Evolutionary conservation across 2,113 vertebrate genomes (phyloP), one percentile per base, ranked within the genome.

Genomic region (Panthera uncia): DNA sequence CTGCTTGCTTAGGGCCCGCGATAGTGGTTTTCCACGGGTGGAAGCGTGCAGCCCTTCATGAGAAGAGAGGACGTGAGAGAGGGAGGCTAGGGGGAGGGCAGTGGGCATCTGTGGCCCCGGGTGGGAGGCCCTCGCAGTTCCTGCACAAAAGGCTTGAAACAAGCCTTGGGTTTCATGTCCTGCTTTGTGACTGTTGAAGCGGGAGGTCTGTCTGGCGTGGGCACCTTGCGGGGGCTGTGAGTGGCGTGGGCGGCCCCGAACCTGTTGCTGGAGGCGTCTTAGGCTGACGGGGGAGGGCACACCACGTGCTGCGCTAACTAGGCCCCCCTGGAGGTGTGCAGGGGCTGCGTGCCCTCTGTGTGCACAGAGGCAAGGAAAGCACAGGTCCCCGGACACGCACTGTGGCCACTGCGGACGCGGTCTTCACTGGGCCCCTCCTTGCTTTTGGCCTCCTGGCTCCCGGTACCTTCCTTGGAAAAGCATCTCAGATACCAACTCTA

Each of bases 361-460:
- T 6, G 23, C 33, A 25, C 13, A 36, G 80, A 48, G 19, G 57
- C 61, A 8, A 19, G n/a, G 57, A 8, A 4, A 5, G 45, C 36
- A 50, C 31, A 7, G 4, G 25, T 21, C 52, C 33, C 1, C 25
- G n/a, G 33, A 4, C 4, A 4, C 5, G 57, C 1, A 0, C 21
- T 0, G 5, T 10, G 25, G 27, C 6, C 48, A 1, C 21, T 0
- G 0, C 18, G 7, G 7, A 61, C 6, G 1, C 1, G 19, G 68
- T 41, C 31, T 0, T 45, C 57, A 0, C n/a, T 15, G 41, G 89
- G 48, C 18, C 57, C 57, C 12, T 61, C 57, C 88, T 4, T 6
- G 41, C 16, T 11, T 71, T 29, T n/a, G 1, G 4, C 11, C 91
- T 68, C 14, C 48, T 38, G 25, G 82, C 36, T 86, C 29, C 18